A percentile compares a stretch with the other conserved stretches of the same genome.
phyloP scores from a whole-genome alignment of 2,888 invertebrate species.

The Emmelina monodactyla region DNA sequence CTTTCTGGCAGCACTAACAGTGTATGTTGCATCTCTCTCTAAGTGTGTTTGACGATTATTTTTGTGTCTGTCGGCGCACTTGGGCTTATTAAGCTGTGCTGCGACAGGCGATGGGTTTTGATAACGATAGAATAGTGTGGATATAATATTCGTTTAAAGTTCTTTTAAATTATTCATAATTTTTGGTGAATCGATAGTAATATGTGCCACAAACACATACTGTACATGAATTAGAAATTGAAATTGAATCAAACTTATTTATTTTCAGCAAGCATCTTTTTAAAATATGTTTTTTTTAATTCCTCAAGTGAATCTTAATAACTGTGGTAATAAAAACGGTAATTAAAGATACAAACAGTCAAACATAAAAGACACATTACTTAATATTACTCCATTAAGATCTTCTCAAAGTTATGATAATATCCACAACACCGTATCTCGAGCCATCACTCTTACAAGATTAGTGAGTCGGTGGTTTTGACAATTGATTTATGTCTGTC shows the following conservation, averaged over 20 bases:
- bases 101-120: slow-evolving; percentile 16
- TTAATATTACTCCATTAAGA: not conserved
- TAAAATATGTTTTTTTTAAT: too few relatives aligned
- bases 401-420: not conserved
- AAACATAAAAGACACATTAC: too few relatives aligned
- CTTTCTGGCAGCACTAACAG: not conserved
- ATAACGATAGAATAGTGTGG: slow-evolving; percentile 23
- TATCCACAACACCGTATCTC: slow-evolving; percentile 33
- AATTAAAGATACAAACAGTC: too few relatives aligned
- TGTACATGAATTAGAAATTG: too few relatives aligned
- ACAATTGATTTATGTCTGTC: slow-evolving; percentile 67
- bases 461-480: slow-evolving; percentile 49
- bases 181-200: too few relatives aligned
- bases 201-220: too few relatives aligned
- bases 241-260: too few relatives aligned
- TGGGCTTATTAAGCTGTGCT: slow-evolving; percentile 51
- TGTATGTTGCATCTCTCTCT: not conserved
- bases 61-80: slow-evolving; percentile 45
- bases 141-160: slow-evolving; percentile 19
- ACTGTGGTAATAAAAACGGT: too few relatives aligned
- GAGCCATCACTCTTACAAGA: slow-evolving; percentile 45
- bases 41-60: slow-evolving; percentile 29
- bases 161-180: not conserved
- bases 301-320: too few relatives aligned
- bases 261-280: too few relatives aligned